Evolutionary conservation across 2,113 vertebrate genomes (phyloP).

Genomic region (Peromyscus californicus): DNA sequence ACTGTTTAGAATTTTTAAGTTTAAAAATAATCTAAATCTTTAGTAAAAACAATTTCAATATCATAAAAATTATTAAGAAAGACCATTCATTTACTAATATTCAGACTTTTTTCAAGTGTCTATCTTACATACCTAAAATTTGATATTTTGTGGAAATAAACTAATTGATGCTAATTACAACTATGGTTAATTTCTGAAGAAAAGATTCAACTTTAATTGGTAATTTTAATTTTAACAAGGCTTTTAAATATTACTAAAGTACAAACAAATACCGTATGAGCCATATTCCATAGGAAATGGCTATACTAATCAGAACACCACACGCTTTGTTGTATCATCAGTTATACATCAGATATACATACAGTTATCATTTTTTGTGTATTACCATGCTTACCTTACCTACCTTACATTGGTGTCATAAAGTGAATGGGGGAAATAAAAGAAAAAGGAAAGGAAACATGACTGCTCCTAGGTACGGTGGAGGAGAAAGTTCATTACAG

Average conservation of each 20-base stretch:
- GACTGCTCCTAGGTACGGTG: not conserved
- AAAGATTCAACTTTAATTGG: not conserved
- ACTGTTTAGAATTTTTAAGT: not conserved
- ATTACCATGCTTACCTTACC: not conserved
- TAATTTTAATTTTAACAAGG: constrained; percentile 44
- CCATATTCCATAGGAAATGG: not conserved
- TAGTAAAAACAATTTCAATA: constrained; percentile 26
- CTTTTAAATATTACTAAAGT: constrained; percentile 47
- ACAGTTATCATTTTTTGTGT: not conserved
- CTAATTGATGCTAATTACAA: constrained; percentile 15
- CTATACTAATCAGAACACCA: constrained; percentile 9
- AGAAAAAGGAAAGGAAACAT: not conserved
- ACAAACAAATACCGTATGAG: not conserved
- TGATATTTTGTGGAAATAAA: constrained; percentile 19
- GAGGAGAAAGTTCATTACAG: not conserved
- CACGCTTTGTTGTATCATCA: not conserved
- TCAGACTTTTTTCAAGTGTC: not conserved
- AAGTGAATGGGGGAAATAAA: not conserved
- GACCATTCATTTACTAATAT: not conserved
- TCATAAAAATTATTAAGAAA: constrained; percentile 58
- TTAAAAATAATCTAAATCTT: not conserved
- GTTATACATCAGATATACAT: not conserved
- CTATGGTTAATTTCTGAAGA: constrained; percentile 7
- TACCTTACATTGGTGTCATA: not conserved
- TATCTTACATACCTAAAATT: not conserved